Percentiles rank a stretch among this genome's conserved stretches.
phyloP scores from a whole-genome alignment of 2,113 vertebrate genomes.

The Poeciliopsis turrubarensis region DNA sequence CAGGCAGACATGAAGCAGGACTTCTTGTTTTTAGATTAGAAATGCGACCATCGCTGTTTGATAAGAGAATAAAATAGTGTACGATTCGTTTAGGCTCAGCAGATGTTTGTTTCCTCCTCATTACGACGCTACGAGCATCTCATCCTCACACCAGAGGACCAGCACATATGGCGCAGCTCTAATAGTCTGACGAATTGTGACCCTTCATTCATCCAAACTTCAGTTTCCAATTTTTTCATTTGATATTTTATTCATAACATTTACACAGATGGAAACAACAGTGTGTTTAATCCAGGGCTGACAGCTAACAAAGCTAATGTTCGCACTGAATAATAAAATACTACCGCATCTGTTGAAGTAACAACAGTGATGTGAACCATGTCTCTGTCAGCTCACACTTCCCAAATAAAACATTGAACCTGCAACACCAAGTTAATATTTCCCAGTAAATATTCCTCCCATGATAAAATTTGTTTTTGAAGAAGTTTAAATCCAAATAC shows the following conservation, averaged over 20 bases:
- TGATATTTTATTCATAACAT: constrained; percentile 12
- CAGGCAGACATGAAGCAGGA: background rate
- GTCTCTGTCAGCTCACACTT: too few species aligned
- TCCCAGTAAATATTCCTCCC: too few species aligned
- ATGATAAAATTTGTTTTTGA: too few species aligned
- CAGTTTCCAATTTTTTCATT: background rate
- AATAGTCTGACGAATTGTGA: constrained; percentile 7
- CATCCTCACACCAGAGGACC: constrained; percentile 19
- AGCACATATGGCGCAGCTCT: constrained; percentile 26
- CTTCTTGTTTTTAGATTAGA: background rate
- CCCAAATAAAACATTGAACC: too few species aligned
- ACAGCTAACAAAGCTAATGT: background rate
- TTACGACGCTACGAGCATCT: background rate
- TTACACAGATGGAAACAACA: constrained; percentile 47
- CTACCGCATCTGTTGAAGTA: background rate
- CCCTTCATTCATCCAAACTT: constrained; percentile 42
- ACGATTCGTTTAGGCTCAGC: background rate
- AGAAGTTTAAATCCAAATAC: too few species aligned
- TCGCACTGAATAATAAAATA: background rate
- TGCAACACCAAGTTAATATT: too few species aligned
- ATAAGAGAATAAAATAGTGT: background rate
- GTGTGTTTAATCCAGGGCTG: background rate
- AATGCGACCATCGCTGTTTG: background rate
- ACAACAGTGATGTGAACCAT: too few species aligned
- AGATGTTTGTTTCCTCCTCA: constrained; percentile 5